phyloP scores from a whole-genome alignment of 2,113 vertebrate species.

The Sturnira hondurensis region DNA sequence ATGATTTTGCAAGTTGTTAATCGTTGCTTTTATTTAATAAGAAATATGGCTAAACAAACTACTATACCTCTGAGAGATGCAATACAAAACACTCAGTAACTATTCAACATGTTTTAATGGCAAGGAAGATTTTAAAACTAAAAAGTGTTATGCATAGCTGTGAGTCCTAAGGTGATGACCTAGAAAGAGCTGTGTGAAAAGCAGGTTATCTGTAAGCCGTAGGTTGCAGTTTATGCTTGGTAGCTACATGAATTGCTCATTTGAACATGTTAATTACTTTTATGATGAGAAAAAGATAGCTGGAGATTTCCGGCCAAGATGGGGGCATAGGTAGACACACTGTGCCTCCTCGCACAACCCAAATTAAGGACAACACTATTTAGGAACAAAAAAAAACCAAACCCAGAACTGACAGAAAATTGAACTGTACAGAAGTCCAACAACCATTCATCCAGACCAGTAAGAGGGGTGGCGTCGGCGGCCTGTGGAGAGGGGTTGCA shows the following conservation, averaged over 20 bases:
- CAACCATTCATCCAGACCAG: too few species aligned
- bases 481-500: too few species aligned
- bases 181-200: neutral
- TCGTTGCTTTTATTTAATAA: neutral
- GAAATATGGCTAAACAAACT: neutral
- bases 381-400: too few species aligned
- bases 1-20: neutral
- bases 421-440: too few species aligned
- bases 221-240: neutral
- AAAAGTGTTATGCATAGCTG: neutral
- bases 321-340: too few species aligned
- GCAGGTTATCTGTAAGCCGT: neutral
- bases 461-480: too few species aligned
- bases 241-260: neutral
- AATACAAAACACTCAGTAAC: neutral
- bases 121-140: neutral
- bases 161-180: neutral
- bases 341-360: too few species aligned
- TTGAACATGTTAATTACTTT: neutral
- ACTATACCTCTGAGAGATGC: neutral
- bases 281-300: neutral
- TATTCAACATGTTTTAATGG: neutral
- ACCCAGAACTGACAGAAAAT: too few species aligned
- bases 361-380: too few species aligned
- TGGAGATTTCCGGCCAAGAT: too few species aligned